These are phyloP conservation scores for Melanotaenia pygmaea DNA, from an alignment of 2,797 vertebrate species.

Conservation along the genomic window DNA sequence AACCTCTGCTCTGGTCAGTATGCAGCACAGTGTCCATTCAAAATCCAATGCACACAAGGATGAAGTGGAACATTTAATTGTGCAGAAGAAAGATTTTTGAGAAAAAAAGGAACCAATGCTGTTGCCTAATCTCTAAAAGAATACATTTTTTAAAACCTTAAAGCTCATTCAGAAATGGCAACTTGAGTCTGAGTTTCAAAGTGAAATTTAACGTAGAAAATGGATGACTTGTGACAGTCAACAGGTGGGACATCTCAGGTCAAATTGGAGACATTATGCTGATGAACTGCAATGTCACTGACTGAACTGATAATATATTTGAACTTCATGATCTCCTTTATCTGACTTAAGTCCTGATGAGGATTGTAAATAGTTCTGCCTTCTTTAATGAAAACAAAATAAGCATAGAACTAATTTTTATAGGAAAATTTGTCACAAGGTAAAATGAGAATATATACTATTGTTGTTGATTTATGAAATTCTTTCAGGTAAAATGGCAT, in stretches of 20 bases:
- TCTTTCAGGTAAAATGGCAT: background rate
- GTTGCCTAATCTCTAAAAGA: conserved; percentile 24
- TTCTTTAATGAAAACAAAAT: conserved; percentile 3
- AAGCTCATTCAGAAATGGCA: conserved; percentile 17
- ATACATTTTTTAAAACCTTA: conserved; percentile 22
- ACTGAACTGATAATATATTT: conserved; percentile 37
- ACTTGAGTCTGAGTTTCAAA: conserved; percentile 29
- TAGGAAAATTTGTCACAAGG: no score
- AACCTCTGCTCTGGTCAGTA: conserved; percentile 32
- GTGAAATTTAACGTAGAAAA: conserved; percentile 42
- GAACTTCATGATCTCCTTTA: conserved; percentile 13
- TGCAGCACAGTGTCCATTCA: conserved; percentile 21
- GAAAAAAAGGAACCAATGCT: conserved; percentile 19
- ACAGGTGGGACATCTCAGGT: background rate
- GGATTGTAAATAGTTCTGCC: background rate
- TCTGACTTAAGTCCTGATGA: background rate
- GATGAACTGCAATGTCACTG: conserved; percentile 39
- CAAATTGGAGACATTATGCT: conserved; percentile 29
- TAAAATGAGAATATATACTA: no score
- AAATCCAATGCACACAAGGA: conserved; percentile 56
- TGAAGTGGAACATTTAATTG: conserved; percentile 27
- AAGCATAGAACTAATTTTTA: background rate
- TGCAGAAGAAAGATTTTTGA: conserved; percentile 5
- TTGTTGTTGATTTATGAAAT: background rate
- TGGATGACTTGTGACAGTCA: conserved; percentile 30